Evolutionary conservation across 2,113 vertebrate species (phyloP), one percentile per base, ranked within the genome.

Genomic region (Charadrius vociferus): DNA sequence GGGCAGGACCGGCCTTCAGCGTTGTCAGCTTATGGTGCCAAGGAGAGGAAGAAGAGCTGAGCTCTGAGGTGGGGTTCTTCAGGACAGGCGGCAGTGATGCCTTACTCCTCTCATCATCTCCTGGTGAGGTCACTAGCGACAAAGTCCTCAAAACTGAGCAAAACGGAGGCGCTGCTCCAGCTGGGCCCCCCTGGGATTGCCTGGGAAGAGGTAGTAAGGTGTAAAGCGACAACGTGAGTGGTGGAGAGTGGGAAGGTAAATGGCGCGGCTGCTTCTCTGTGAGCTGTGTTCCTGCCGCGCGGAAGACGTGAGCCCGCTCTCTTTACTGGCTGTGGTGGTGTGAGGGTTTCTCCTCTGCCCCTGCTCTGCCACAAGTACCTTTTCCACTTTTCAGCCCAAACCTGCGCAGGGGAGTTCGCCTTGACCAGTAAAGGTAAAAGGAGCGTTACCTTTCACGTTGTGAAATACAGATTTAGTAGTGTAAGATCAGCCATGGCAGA

Each of bases 11-110:
- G 47, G 80, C 75, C 83, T 56, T 7, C 34, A 3, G 73, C 63
- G 7, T 3, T 17, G 1, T 1, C 0, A 9, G 53, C n/a, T 32
- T 8, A 0, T 1, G 72, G 3, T 5, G 53, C 3, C 49, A 41
- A 3, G 79, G 58, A 12, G 8, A 6, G 55, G 9, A 1, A 5
- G 24, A 21, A 15, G 13, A 78, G 61, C 67, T 23, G 36, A 2
- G 77, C 61, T 16, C 3, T 14, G 43, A 72, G 86, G 86, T 67
- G 74, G 29, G 71, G 34, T 18, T 22, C 32, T 23, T 5, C 32
- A 8, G 89, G 66, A 20, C 62, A 0, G 78, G 50, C 27, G 3
- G 45, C 4, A 0, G 34, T 5, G 72, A 45, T 0, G 26, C 75
- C 32, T 30, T 23, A 14, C 61, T 24, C 70, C 50, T 92, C 36